phyloP scores from a whole-genome alignment of 2,888 invertebrate species.

The Andrena haemorrhoa region DNA sequence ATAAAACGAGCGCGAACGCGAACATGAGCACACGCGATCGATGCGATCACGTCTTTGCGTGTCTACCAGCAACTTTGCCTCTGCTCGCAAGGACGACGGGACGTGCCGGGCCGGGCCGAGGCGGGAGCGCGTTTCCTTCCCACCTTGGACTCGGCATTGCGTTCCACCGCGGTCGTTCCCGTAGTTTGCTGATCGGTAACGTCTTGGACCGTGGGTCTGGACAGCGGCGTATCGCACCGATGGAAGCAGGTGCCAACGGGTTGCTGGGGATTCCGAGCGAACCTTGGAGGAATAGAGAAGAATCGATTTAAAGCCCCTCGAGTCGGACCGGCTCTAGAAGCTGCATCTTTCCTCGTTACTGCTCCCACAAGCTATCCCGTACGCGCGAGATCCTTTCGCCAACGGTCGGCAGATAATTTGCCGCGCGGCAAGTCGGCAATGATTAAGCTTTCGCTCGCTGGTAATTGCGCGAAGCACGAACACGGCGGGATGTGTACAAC shows the following conservation, averaged over 20 bases:
- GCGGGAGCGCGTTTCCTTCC: slow-evolving; percentile 4
- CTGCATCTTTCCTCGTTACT: slow-evolving; percentile 51
- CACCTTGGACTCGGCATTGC: slow-evolving; percentile 4
- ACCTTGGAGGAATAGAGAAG: too few relatives aligned
- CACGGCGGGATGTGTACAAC: slow-evolving; percentile 59
- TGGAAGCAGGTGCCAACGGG: too few relatives aligned
- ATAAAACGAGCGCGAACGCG: slow-evolving; percentile 10
- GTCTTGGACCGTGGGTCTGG: too few relatives aligned
- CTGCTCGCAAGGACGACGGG: slow-evolving; percentile 42
- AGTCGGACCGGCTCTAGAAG: not conserved
- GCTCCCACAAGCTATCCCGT: slow-evolving; percentile 44
- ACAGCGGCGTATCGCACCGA: too few relatives aligned
- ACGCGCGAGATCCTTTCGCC: slow-evolving; percentile 63
- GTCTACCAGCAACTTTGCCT: slow-evolving; percentile 50
- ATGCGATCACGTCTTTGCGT: slow-evolving; percentile 59
- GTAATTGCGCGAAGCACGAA: slow-evolving; percentile 69
- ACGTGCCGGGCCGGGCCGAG: not conserved
- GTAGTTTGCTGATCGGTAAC: too few relatives aligned
- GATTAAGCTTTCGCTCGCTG: slow-evolving; percentile 69
- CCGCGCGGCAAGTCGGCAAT: slow-evolving; percentile 71
- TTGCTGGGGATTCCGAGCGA: too few relatives aligned
- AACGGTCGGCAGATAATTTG: slow-evolving; percentile 68
- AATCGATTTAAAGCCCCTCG: too few relatives aligned
- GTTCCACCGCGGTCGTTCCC: not conserved
- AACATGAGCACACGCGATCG: slow-evolving; percentile 38